A percentile compares a stretch with the other conserved stretches of the same genome.
phyloP scores from a whole-genome alignment of 2,797 vertebrate genomes.

The Phrynocephalus guinanensis region DNA sequence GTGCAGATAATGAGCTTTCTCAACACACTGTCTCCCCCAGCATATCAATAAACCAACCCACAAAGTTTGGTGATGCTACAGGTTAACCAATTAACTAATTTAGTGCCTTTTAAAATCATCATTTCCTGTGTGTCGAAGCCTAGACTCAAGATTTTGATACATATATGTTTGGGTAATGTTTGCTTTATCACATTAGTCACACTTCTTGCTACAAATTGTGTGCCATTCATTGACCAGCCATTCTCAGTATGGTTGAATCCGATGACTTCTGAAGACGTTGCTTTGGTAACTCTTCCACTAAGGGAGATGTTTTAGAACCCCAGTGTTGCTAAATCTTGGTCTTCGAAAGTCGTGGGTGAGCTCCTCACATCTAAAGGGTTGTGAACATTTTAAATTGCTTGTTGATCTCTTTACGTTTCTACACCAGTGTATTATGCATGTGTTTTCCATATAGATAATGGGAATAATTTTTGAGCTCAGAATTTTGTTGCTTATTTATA shows the following conservation, averaged over 20 bases:
- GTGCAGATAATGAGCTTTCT: not conserved
- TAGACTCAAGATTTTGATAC: not conserved
- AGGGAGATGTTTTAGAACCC: not conserved
- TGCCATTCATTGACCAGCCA: not conserved
- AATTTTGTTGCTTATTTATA: too few species aligned
- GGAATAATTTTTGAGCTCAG: too few species aligned
- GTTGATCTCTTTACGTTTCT: not conserved
- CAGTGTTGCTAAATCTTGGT: not conserved
- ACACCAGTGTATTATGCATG: not conserved
- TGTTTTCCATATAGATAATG: too few species aligned
- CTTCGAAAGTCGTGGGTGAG: not conserved
- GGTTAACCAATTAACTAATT: not conserved
- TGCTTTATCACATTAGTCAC: not conserved
- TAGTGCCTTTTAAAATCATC: not conserved
- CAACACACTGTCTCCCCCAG: not conserved
- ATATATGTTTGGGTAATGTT: not conserved
- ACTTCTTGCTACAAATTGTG: not conserved
- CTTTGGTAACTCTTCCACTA: constrained; percentile 9
- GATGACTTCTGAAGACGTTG: not conserved
- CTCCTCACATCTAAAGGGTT: not conserved
- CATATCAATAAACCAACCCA: not conserved
- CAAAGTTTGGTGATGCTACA: not conserved
- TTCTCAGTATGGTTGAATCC: not conserved
- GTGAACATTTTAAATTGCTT: not conserved
- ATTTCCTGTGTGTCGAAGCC: not conserved